A percentile compares a stretch with the other conserved stretches of the same genome.
phyloP scores from a whole-genome alignment of 2,888 invertebrate species.

The Pristionchus fissidentatus region DNA sequence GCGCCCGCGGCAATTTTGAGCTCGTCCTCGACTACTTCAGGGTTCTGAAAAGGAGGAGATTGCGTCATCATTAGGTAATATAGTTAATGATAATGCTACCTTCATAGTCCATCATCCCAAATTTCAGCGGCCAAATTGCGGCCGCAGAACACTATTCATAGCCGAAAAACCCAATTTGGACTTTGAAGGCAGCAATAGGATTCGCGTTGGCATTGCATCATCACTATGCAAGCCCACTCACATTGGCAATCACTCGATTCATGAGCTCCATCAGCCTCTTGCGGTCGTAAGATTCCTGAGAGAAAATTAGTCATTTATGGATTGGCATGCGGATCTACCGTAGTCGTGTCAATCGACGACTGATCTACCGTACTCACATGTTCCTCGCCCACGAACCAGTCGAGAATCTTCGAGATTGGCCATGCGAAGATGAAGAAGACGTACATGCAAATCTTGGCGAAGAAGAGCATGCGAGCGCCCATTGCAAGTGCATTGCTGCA shows the following conservation, averaged over 20 bases:
- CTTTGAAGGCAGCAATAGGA: too few species aligned
- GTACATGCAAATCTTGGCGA: conserved; percentile 6
- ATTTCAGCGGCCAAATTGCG: too few species aligned
- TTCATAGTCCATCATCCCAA: too few species aligned
- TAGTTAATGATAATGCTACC: too few species aligned
- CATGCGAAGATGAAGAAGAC: background rate
- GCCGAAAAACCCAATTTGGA: background rate
- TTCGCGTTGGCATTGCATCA: too few species aligned
- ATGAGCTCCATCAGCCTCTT: conserved; percentile 41
- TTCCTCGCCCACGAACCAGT: conserved; percentile 14
- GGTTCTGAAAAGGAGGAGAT: background rate
- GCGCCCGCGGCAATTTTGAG: conserved; percentile 43
- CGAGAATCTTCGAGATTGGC: conserved; percentile 38
- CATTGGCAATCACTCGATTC: background rate
- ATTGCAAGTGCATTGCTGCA: conserved; percentile 37
- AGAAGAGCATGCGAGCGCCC: conserved; percentile 28
- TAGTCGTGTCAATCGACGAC: background rate
- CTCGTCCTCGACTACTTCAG: conserved; percentile 4
- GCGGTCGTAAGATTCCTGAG: conserved; percentile 29
- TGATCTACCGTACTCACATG: conserved; percentile 15
- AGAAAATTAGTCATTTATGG: background rate
- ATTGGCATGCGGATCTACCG: background rate
- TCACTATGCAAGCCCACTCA: too few species aligned
- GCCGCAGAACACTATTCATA: too few species aligned
- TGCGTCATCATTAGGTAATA: too few species aligned